Evolutionary conservation across 2,113 vertebrate genomes (phyloP).

Genomic region (Carettochelys insculpta): DNA sequence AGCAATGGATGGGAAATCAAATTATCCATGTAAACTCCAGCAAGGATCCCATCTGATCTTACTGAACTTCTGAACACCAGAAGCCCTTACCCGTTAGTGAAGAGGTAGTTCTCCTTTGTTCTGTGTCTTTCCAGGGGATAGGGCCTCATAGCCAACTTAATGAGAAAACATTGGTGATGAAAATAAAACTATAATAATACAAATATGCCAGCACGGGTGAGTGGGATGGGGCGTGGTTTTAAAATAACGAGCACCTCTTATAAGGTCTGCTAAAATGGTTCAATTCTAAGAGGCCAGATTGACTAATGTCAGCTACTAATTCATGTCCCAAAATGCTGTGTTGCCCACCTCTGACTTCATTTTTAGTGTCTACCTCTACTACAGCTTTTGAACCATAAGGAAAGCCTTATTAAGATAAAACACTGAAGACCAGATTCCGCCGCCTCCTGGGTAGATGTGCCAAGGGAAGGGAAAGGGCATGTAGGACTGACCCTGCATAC

Average conservation of each 20-base stretch:
- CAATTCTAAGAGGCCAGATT: background rate
- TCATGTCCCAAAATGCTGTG: background rate
- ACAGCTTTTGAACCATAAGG: slow-evolving; percentile 1
- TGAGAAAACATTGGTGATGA: slow-evolving; percentile 44
- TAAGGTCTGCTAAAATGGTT: background rate
- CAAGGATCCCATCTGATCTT: background rate
- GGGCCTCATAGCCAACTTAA: slow-evolving; percentile 10
- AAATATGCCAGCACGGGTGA: background rate
- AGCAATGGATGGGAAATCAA: background rate
- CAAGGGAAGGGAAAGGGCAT: background rate
- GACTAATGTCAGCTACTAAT: background rate
- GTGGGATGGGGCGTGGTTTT: slow-evolving; percentile 32
- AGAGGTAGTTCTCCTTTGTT: background rate
- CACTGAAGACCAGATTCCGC: background rate
- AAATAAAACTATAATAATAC: slow-evolving; percentile 53
- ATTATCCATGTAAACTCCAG: background rate
- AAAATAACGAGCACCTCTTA: slow-evolving; percentile 29
- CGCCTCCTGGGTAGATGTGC: background rate
- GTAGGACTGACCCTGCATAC: background rate
- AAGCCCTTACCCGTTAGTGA: background rate
- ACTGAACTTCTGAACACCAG: background rate
- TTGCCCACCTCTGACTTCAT: slow-evolving; percentile 29
- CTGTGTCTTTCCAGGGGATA: background rate
- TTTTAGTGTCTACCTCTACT: background rate
- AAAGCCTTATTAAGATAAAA: background rate